Evolutionary conservation across 2,113 vertebrate genomes (phyloP).

Genomic region (Sula dactylatra): DNA sequence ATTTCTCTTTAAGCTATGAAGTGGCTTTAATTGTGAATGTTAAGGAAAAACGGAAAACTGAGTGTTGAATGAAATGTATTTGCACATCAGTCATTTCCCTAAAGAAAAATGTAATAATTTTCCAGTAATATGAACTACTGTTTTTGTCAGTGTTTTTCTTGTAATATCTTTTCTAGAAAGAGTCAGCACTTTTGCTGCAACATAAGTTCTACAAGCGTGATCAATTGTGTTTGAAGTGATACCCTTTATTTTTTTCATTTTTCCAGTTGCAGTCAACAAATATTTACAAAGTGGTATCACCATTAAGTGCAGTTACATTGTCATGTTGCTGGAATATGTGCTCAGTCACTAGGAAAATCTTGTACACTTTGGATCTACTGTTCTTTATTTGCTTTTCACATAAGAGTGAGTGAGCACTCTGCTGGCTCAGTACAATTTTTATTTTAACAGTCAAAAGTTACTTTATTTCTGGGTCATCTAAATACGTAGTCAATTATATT

Average conservation of each 20-base stretch:
- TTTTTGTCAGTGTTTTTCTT: neutral
- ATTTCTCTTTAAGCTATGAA: neutral
- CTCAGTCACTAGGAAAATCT: neutral
- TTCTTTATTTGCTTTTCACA: neutral
- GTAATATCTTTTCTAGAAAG: neutral
- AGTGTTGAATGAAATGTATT: neutral
- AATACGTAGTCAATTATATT: neutral
- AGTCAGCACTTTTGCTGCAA: neutral
- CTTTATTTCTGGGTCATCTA: neutral
- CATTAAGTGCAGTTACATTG: neutral
- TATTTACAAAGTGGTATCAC: neutral
- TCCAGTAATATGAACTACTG: neutral
- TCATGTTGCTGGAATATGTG: neutral
- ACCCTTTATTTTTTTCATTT: neutral
- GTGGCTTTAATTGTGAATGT: neutral
- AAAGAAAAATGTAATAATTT: neutral
- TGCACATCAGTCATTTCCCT: neutral
- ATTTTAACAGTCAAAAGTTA: neutral
- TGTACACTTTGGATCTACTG: neutral
- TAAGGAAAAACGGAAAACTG: neutral
- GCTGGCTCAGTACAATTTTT: fast-evolving
- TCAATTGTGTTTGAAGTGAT: neutral
- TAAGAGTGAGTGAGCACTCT: neutral
- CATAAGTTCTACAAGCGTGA: neutral
- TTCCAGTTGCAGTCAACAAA: neutral